Base-by-base conservation (phyloP, 2,797 vertebrate species). In the Gymnoscopelus microlampas region DNA sequence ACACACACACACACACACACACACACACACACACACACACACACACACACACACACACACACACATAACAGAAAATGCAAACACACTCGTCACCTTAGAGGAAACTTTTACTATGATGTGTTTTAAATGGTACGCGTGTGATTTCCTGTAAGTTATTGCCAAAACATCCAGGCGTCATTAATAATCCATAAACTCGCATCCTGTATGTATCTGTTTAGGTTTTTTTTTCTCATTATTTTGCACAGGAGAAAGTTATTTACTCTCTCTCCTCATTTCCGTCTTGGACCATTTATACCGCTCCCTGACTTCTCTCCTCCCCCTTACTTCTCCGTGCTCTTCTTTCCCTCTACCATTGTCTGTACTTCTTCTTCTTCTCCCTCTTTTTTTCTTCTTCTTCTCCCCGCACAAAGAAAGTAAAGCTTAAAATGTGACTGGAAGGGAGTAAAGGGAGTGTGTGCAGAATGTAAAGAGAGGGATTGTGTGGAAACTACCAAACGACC, bases 401-500 rank as follows among this genome's bases (percentile, higher is more conserved):
- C 39, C 39, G 44, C 53, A 55, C 66, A 58, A 48, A 67, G 14
- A 13, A 62, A 50, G 60, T 10, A 14, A 71, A 73, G 49, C 62
- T 54, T 70, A 60, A 68, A 71, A 63, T 71, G 74, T 29, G 35
- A 26, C 71, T 77, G 80, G 60, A 57, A 63, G 4, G 58, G 61
- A 79, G 68, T 61, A 73, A 50, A 65, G 65, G 63, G 76, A 50
- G 60, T n/a, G 68, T 60, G 77, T 60, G 70, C 56, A 62, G 68
- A 83, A 79, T 76, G 44, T 32, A 63, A 58, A 35, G 35, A 64
- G 79, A 81, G 74, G 61, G 71, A 77, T 58, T 51, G 73, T 64
- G 75, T 69, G 73, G 76, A 88, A 80, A 79, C 78, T 68, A 79
- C 79, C 68, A 83, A 75, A 82, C 35, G 3, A 66, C 76, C 63